These are phyloP conservation scores for Heliornis fulica DNA, from an alignment of 2,113 vertebrate species.

Conservation along the genomic window DNA sequence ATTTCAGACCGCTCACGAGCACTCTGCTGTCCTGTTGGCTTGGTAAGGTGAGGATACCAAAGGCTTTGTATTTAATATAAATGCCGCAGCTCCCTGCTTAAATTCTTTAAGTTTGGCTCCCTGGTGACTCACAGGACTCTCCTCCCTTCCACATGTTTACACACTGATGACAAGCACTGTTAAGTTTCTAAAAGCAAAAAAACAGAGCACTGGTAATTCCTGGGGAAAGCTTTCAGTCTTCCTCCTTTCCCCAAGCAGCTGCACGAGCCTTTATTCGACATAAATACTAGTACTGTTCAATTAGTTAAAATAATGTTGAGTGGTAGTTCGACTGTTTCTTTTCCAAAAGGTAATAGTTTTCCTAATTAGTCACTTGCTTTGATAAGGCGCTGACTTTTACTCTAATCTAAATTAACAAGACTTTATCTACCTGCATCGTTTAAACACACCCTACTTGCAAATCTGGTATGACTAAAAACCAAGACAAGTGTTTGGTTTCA, in stretches of 20 bases:
- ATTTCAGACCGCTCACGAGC: background rate
- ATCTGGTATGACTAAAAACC: constrained; percentile 70
- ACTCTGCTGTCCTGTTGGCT: background rate
- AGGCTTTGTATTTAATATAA: background rate
- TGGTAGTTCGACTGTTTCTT: constrained; percentile 34
- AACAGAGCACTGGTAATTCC: background rate
- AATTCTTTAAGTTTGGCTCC: background rate
- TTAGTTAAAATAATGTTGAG: constrained; percentile 54
- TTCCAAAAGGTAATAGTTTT: constrained; percentile 64
- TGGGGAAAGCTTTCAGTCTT: background rate
- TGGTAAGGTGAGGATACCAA: background rate
- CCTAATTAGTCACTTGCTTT: constrained; percentile 64
- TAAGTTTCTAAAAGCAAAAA: constrained; percentile 36
- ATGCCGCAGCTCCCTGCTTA: background rate
- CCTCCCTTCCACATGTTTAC: constrained; percentile 37
- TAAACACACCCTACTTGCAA: constrained; percentile 66
- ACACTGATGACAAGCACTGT: constrained; percentile 34
- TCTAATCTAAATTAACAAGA: constrained; percentile 70
- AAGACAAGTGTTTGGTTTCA: constrained; percentile 66
- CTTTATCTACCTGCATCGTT: constrained; percentile 63
- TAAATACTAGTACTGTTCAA: constrained; percentile 17
- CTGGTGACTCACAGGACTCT: constrained; percentile 39
- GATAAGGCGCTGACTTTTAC: constrained; percentile 56
- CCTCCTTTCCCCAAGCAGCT: background rate
- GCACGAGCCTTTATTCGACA: background rate